These are phyloP conservation scores for Zaprionus africanus DNA, from an alignment of 1,140 invertebrate species.

Conservation along the genomic window DNA sequence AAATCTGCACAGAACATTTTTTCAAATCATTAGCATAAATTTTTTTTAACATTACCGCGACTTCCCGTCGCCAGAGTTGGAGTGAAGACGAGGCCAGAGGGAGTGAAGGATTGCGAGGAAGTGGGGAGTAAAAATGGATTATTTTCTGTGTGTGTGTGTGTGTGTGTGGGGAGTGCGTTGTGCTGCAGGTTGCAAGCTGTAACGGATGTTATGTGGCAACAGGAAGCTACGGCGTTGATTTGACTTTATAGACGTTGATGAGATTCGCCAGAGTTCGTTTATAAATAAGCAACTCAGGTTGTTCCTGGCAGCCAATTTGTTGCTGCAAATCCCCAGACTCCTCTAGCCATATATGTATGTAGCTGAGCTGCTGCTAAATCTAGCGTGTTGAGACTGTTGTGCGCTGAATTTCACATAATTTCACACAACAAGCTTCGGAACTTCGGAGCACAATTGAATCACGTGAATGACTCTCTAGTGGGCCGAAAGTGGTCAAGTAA, in stretches of 20 bases:
- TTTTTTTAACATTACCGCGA: constrained; percentile 52
- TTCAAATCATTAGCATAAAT: constrained; percentile 79
- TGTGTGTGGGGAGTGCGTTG: not conserved
- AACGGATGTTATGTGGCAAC: constrained; percentile 32
- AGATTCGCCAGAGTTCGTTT: constrained; percentile 64
- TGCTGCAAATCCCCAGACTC: constrained; percentile 33
- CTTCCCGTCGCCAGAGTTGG: constrained; percentile 37
- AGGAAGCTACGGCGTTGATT: constrained; percentile 61
- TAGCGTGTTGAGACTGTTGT: constrained; percentile 11
- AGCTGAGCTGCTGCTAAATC: constrained; percentile 1
- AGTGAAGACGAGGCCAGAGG: not conserved
- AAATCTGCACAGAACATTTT: constrained; percentile 50
- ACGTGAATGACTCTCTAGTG: constrained; percentile 49
- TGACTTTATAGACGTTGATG: constrained; percentile 64
- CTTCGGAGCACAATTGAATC: constrained; percentile 47
- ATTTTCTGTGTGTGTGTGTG: constrained; percentile 3
- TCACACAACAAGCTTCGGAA: constrained; percentile 22
- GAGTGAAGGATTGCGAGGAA: not conserved
- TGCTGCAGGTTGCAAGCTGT: constrained; percentile 27
- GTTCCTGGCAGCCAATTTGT: constrained; percentile 53
- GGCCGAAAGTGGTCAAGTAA: constrained; percentile 32
- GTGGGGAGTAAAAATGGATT: constrained; percentile 13
- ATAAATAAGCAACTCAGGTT: constrained; percentile 50
- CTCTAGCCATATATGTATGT: not conserved
- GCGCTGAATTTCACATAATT: constrained; percentile 30